Evolutionary conservation across 2,888 invertebrate species (phyloP).

Genomic region (Auanema sp.): DNA sequence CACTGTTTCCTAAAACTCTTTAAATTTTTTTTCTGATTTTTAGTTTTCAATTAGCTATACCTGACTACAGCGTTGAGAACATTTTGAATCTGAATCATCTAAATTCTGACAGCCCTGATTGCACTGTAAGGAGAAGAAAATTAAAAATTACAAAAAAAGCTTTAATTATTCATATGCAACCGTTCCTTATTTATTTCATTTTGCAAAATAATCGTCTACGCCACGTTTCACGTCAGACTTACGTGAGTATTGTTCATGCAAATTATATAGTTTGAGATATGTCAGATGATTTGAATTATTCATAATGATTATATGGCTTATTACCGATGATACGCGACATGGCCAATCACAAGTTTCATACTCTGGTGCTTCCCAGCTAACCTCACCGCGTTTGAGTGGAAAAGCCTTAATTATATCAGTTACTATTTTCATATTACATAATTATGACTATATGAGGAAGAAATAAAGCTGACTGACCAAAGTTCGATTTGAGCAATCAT

Average conservation of each 20-base stretch:
- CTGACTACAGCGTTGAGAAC: constrained; percentile 42
- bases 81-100: constrained; percentile 50
- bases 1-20: constrained; percentile 17
- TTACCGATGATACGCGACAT: constrained; percentile 46
- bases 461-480: too few species aligned
- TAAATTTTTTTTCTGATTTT: constrained; percentile 14
- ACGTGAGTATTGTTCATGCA: neutral
- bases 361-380: constrained; percentile 40
- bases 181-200: neutral
- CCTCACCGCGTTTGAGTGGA: constrained; percentile 41
- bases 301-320: constrained; percentile 10
- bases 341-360: constrained; percentile 42
- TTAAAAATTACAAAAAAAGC: constrained; percentile 10
- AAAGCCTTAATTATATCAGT: constrained; percentile 39
- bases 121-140: constrained; percentile 40
- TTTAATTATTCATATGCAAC: too few species aligned
- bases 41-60: constrained; percentile 2
- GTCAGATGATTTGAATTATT: too few species aligned
- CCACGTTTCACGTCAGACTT: neutral
- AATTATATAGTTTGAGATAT: neutral
- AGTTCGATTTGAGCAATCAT: too few species aligned
- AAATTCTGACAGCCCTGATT: constrained; percentile 55
- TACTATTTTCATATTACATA: too few species aligned
- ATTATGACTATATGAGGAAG: too few species aligned
- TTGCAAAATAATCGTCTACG: neutral